These are phyloP conservation scores for Globodera rostochiensis DNA, from an alignment of 1,140 invertebrate species.

Conservation along the genomic window DNA sequence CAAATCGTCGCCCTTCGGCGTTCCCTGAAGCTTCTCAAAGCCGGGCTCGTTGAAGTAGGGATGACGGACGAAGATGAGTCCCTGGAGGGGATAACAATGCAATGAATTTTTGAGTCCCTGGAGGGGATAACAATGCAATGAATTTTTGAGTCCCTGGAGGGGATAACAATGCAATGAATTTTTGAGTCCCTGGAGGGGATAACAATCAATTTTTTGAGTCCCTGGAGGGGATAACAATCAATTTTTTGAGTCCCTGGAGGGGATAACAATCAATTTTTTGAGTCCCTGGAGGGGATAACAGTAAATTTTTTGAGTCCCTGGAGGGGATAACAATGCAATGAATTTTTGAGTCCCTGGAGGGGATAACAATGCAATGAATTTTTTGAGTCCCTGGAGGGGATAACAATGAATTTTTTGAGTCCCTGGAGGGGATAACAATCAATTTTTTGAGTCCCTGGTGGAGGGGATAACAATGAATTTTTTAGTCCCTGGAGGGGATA, in stretches of 20 bases:
- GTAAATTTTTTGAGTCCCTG: constrained; percentile 73
- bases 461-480: too few species aligned
- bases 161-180: constrained; percentile 9
- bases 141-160: constrained; percentile 66
- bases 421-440: constrained; percentile 15
- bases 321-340: constrained; percentile 23
- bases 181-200: constrained; percentile 66
- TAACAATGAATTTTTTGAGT: constrained; percentile 66
- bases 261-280: too few species aligned
- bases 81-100: constrained; percentile 31
- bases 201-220: too few species aligned
- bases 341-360: constrained; percentile 66
- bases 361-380: constrained; percentile 10
- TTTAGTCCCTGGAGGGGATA: too few species aligned
- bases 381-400: constrained; percentile 66
- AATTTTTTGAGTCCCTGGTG: too few species aligned
- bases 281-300: too few species aligned
- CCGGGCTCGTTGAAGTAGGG: constrained; percentile 98
- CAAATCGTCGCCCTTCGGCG: constrained; percentile 60
- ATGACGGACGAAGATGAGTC: constrained; percentile 86
- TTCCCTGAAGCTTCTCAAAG: constrained; percentile 76
- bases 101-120: constrained; percentile 66
- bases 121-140: constrained; percentile 15
- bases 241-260: too few species aligned
- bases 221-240: too few species aligned